Base-by-base conservation (phyloP, 2,888 invertebrate genomes). In the Troides helena region DNA sequence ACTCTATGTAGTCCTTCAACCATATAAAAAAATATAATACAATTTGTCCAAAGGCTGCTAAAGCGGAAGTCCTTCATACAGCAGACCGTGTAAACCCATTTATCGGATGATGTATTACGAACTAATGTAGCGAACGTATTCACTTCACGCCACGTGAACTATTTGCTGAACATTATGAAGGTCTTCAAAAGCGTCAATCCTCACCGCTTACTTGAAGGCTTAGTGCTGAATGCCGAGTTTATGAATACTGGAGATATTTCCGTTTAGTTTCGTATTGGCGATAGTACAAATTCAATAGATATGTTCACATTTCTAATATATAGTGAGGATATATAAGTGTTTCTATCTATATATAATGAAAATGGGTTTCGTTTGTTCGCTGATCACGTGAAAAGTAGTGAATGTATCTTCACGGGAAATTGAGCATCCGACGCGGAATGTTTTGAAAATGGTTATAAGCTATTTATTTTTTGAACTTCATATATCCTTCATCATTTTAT, bases 111-210 rank as follows among this genome's bases (percentile, higher is more conserved):
- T 58, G 58, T 23, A 58, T 58, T 58, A 58, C 58, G 23, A 58
- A 21, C n/a, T 58, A 58, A 58, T 58, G 58, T 58, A 58, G 58
- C 58, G 58, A 21, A 58, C 58, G 23, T 23, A 58, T 58, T 23
- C n/a, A 7, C 58, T 58, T 58, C n/a, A 58, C 23, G n/a, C 58
- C 12, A 58, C 6, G 21, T 21, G 21, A 21, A 58, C 58, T 58
- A 58, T 58, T 58, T 58, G n/a, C 58, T 18, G 53, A 53, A 53
- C 14, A 58, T 58, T 21, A 58, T 23, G n/a, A 12, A 18, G 8
- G 23, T 7, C 12, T 21, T 58, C 58, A 25, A 58, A 58, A 58
- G 58, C 58, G 7, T 53, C 53, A n/a, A 53, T 10, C 17, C 14
- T 6, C 17, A n/a, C 2, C 18, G 30, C 53, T 53, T 53, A 18